Evolutionary conservation across 2,113 vertebrate genomes (phyloP).

Genomic region (Microtus richardsoni): DNA sequence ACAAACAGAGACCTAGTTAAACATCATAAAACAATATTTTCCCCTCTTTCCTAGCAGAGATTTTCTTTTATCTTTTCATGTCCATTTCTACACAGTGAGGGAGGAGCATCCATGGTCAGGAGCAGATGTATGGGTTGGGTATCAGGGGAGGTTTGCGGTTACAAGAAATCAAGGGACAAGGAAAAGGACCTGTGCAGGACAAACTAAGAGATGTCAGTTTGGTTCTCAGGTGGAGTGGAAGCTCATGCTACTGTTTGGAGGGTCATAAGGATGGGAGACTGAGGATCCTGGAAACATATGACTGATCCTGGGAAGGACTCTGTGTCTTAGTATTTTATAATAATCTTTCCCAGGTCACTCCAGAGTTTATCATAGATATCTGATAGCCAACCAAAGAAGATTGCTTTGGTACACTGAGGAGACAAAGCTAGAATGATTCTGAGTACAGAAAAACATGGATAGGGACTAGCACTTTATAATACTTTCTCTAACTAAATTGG

Average conservation of each 20-base stretch:
- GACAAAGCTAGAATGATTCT: constrained; percentile 13
- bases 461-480: neutral
- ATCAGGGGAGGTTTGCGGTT: neutral
- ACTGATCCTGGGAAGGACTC: neutral
- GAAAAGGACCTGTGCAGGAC: neutral
- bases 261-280: neutral
- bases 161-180: neutral
- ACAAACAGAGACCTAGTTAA: neutral
- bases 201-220: neutral
- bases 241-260: neutral
- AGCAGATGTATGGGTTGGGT: neutral
- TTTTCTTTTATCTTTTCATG: neutral
- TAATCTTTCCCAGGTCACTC: neutral
- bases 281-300: neutral
- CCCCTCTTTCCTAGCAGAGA: neutral
- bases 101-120: neutral
- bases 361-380: neutral
- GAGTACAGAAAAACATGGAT: neutral
- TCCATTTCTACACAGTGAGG: neutral
- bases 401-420: neutral
- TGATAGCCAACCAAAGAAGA: neutral
- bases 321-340: neutral
- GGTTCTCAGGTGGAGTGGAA: neutral
- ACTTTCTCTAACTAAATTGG: neutral
- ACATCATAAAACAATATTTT: neutral